Percentiles rank a stretch among this genome's conserved stretches.
Evolutionary conservation across 2,797 vertebrate genomes (phyloP).

Genomic region (Tauraco hartlaubi): DNA sequence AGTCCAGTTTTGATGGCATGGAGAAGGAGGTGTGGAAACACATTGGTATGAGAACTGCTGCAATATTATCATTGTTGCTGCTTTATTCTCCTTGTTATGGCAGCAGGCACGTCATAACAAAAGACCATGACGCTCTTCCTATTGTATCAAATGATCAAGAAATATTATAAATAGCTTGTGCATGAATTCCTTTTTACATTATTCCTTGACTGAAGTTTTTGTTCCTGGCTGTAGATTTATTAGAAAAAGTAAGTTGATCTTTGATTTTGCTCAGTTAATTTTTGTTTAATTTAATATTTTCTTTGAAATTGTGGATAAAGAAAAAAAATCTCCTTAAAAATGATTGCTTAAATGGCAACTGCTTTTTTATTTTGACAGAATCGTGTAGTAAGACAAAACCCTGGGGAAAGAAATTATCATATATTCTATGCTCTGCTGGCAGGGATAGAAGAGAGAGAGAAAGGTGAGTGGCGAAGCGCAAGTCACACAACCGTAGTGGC

Average conservation of each 20-base stretch:
- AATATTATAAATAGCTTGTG: background rate
- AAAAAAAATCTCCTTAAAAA: background rate
- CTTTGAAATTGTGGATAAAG: background rate
- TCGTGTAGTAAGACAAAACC: conserved; percentile 96
- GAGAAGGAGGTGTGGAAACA: background rate
- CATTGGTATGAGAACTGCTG: background rate
- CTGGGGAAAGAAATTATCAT: conserved; percentile 97
- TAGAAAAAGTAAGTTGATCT: conserved; percentile 90
- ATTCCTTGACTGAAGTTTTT: conserved; percentile 84
- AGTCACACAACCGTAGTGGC: background rate
- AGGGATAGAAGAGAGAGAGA: conserved; percentile 88
- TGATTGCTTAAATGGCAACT: conserved; percentile 3
- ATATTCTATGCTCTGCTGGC: conserved; percentile 96
- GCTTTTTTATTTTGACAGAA: conserved; percentile 83
- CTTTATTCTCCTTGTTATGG: background rate
- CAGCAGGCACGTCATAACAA: background rate
- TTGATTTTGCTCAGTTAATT: background rate
- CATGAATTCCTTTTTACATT: conserved; percentile 47
- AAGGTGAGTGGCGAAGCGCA: conserved; percentile 80
- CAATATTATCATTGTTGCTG: background rate
- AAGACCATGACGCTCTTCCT: background rate
- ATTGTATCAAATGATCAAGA: background rate
- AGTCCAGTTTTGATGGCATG: background rate
- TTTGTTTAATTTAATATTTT: background rate
- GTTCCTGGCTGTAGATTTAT: conserved; percentile 87